Evolutionary conservation across 2,113 vertebrate genomes (phyloP).

Genomic region (Leiothrix lutea): DNA sequence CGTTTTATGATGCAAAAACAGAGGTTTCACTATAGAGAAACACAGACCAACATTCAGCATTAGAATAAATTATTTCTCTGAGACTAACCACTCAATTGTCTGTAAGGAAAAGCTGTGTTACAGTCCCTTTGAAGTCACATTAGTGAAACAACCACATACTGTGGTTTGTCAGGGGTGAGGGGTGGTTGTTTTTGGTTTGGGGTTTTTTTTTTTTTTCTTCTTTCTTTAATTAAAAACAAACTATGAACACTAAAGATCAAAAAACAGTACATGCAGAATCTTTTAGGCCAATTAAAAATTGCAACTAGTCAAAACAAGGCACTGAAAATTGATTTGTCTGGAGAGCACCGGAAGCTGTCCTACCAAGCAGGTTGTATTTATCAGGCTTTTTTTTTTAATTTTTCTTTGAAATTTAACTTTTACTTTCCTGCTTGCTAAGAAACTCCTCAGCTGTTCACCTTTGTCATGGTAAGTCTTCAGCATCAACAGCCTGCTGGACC

Average conservation of each 20-base stretch:
- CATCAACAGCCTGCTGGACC: neutral
- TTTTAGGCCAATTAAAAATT: neutral
- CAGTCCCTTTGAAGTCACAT: neutral
- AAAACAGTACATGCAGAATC: neutral
- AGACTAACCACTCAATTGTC: neutral
- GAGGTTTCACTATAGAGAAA: neutral
- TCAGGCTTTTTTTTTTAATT: neutral
- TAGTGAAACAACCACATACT: neutral
- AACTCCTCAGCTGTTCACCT: neutral
- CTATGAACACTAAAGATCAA: neutral
- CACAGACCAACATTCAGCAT: neutral
- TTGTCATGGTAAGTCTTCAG: neutral
- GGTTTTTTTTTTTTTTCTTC: no score
- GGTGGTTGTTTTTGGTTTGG: rapidly evolving
- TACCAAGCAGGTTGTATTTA: neutral
- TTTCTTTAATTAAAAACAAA: neutral
- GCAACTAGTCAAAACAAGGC: neutral
- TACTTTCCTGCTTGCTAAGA: neutral
- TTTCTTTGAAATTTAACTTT: neutral
- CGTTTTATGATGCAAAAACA: neutral
- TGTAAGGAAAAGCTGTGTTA: neutral
- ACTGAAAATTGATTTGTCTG: neutral
- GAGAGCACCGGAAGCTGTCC: neutral
- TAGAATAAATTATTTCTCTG: neutral
- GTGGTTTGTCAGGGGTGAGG: neutral